phyloP scores from a whole-genome alignment of 37 sponge, comb jelly and placozoan species.

The Aplysina aerophoba region DNA sequence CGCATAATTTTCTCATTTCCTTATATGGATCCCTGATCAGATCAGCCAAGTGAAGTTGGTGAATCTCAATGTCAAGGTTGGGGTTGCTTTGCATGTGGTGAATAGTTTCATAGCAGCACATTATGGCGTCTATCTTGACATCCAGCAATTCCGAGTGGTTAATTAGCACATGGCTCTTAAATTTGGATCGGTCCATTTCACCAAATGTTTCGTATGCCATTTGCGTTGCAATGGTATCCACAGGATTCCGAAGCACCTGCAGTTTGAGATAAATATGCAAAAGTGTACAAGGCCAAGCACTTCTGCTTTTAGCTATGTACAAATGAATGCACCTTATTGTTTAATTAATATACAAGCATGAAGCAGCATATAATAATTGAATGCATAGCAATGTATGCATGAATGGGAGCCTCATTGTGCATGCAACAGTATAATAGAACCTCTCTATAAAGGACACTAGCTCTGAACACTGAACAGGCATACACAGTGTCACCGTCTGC shows the following conservation, averaged over 20 bases:
- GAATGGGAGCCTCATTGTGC: too few species aligned
- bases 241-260: conserved; percentile 17
- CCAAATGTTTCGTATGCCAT: neutral
- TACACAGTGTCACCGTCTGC: too few species aligned
- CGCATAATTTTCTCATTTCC: neutral
- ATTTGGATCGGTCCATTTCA: neutral
- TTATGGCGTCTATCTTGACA: neutral
- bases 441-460: too few species aligned
- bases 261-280: too few species aligned
- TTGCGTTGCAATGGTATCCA: conserved; percentile 18
- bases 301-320: too few species aligned
- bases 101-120: neutral
- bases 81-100: neutral
- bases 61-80: neutral
- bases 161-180: neutral
- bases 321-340: too few species aligned
- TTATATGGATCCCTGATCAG: neutral
- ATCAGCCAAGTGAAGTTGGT: conserved; percentile 6
- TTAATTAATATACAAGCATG: too few species aligned
- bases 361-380: too few species aligned
- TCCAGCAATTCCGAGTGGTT: conserved; percentile 15
- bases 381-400: too few species aligned
- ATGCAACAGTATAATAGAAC: too few species aligned
- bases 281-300: too few species aligned
- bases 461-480: too few species aligned